Conservation (phyloP, 2,113 vertebrate genomes). For the Melospiza melodia region DNA sequence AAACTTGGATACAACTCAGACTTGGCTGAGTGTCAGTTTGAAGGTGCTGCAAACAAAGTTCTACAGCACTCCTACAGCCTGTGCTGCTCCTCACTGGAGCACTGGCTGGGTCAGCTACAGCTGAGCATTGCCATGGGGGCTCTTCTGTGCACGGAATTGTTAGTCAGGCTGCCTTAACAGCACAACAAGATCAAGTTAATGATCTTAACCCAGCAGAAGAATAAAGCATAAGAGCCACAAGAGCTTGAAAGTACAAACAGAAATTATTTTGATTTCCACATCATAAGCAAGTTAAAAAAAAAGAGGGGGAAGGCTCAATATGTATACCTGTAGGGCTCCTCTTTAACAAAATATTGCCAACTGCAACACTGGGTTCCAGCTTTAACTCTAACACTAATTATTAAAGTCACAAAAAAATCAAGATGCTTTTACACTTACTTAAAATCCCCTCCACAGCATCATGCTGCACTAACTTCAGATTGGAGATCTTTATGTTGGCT, state of each 20-base stretch:
- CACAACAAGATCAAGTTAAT: not conserved
- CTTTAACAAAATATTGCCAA: not conserved
- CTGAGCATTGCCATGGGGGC: not conserved
- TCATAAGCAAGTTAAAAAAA: not conserved
- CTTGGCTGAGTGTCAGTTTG: not conserved
- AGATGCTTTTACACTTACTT: slow-evolving; percentile 80
- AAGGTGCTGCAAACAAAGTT: not conserved
- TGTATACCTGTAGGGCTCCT: not conserved
- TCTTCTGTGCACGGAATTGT: not conserved
- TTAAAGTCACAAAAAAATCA: not conserved
- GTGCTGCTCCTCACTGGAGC: not conserved
- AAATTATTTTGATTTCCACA: not conserved
- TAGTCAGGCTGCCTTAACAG: not conserved
- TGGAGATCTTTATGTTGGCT: slow-evolving; percentile 81
- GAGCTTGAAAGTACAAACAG: not conserved
- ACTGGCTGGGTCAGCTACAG: not conserved
- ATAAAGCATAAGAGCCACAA: not conserved
- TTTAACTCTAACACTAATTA: not conserved
- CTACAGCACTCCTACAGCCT: not conserved
- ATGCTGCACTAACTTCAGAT: slow-evolving; percentile 90
- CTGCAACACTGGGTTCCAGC: not conserved
- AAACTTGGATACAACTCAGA: not conserved
- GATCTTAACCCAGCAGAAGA: not conserved
- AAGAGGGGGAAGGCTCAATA: not conserved
- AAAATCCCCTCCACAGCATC: slow-evolving; percentile 92